Conservation (phyloP, 2,888 invertebrate genomes). For the Trissonchulus sp. region DNA sequence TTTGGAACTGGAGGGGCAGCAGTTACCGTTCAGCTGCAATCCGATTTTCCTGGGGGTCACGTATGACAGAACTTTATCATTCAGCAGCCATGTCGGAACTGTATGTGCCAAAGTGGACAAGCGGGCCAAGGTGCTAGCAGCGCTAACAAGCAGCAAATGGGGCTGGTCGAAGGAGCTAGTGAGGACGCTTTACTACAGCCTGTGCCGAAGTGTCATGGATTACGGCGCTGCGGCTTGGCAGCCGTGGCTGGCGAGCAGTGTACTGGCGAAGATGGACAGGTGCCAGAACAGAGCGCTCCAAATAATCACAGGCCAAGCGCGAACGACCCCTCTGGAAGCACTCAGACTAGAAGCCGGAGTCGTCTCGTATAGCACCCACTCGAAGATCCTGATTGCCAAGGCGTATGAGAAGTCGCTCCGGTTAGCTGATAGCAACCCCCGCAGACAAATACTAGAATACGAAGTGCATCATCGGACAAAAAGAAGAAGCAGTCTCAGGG, state of each 20-base stretch:
- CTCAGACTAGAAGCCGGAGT: no score
- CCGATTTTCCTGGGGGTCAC: conserved; percentile 6
- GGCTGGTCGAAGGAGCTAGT: not conserved
- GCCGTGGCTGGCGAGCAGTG: no score
- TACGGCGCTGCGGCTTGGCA: not conserved
- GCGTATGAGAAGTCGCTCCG: not conserved
- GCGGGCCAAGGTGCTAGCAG: no score
- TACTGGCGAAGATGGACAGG: no score
- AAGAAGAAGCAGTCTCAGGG: conserved; percentile 13
- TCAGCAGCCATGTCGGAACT: not conserved
- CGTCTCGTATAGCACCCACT: no score
- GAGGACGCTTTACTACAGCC: not conserved
- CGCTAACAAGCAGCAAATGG: not conserved
- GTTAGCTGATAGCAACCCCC: not conserved
- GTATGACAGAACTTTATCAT: conserved; percentile 1
- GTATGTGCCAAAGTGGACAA: not conserved
- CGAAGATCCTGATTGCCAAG: not conserved
- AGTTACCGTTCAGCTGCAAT: not conserved
- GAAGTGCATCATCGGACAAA: conserved; percentile 1
- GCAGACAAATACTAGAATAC: not conserved
- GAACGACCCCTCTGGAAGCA: no score
- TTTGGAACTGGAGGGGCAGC: not conserved
- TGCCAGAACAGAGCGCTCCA: no score
- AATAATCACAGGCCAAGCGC: no score
- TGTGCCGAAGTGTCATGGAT: conserved; percentile 5